Evolutionary conservation across 2,797 vertebrate species (phyloP), one percentile per base, ranked within the genome.

Genomic region (Pteronotus mesoamericanus): DNA sequence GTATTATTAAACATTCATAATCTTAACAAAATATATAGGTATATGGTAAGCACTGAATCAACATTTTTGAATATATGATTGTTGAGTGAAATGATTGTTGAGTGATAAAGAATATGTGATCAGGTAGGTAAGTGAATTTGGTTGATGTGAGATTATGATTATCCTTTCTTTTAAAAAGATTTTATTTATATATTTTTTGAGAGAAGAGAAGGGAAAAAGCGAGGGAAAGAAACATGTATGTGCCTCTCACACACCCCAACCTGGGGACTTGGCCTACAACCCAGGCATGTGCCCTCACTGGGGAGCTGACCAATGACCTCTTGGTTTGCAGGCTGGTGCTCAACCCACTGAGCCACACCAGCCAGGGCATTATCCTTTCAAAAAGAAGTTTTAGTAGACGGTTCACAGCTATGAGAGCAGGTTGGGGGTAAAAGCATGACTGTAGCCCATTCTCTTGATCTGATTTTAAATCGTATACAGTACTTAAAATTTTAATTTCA

Each of bases 1-100:
- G 48, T 66, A 66, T 89, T 91, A 92, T 78, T 66, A 94, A 95
- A 42, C 16, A 83, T 96, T 94, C 69, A 74, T 72, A 46, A 66
- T 90, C 39, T 80, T 85, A 71, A 90, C 19, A 34, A 84, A 95
- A 97, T 94, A 68, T 42, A 37, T 39, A 89, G 44, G 5, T 12
- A 19, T 22, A 57, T 79, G 34, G 8, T 72, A 79, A 57, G n/a
- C 44, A 72, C 82, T 55, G 42, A 87, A 44, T 82, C 75, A 34
- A 2, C 86, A 57, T 78, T 82, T 95, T 89, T 86, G 34, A 90
- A 53, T 78, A 37, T 39, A 39, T 88, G n/a, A 22, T 80, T 79
- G 8, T 55, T 69, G 34, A 78, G 18, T 74, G 19, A 82, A 92
- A 89, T 89, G 9, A 24, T 83, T 82, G 5, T 59, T 66, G 39